phyloP scores from a whole-genome alignment of 2,113 vertebrate species.

The Ctenodactylus gundi region DNA sequence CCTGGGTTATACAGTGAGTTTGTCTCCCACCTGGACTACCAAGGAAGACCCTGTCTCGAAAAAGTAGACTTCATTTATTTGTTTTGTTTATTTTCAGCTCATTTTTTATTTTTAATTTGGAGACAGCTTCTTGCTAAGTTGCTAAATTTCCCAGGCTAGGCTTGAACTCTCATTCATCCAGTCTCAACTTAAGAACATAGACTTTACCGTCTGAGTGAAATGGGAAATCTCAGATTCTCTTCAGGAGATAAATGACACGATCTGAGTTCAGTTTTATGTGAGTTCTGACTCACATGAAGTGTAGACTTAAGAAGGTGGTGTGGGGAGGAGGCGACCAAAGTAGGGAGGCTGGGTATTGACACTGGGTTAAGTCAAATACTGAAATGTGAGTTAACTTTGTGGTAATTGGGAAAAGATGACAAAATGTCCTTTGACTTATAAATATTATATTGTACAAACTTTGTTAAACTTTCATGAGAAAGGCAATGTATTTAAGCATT shows the following conservation, averaged over 20 bases:
- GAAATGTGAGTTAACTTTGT: not conserved
- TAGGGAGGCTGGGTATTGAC: not conserved
- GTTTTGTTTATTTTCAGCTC: too few species aligned
- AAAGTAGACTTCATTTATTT: too few species aligned
- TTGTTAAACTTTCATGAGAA: conserved; percentile 54
- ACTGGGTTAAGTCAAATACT: not conserved
- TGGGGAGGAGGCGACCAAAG: not conserved
- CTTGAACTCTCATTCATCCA: too few species aligned
- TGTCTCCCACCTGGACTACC: too few species aligned
- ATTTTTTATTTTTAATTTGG: too few species aligned
- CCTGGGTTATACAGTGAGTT: too few species aligned
- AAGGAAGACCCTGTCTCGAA: too few species aligned
- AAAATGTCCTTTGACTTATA: not conserved
- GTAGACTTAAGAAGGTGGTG: too few species aligned
- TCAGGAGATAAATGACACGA: too few species aligned
- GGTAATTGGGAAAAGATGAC: not conserved
- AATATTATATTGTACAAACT: conserved; percentile 22
- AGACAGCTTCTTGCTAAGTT: too few species aligned
- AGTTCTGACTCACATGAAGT: not conserved
- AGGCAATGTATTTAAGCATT: not conserved
- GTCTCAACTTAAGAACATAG: not conserved
- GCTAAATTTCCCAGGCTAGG: too few species aligned
- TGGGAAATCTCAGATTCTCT: not conserved
- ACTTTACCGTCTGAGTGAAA: not conserved
- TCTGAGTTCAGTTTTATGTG: not conserved